Evolutionary conservation across 2,888 invertebrate genomes (phyloP).

Genomic region (Drosophila planitibia): DNA sequence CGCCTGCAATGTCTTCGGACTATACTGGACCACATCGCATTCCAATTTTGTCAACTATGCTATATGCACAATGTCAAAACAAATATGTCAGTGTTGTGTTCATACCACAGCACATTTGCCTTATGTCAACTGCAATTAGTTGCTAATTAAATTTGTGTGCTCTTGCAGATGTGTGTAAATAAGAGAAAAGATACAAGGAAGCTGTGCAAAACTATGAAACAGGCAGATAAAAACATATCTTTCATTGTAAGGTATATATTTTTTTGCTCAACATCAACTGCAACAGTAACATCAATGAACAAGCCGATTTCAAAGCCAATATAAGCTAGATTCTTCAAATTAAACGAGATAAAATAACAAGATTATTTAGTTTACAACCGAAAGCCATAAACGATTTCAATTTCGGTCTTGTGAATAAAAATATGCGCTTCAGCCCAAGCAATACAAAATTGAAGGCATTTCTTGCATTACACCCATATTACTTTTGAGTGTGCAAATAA

Average conservation of each 20-base stretch:
- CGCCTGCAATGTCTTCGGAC: neutral
- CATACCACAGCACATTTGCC: neutral
- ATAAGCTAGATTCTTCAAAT: neutral
- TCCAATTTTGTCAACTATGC: slow-evolving; percentile 11
- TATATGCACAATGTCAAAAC: slow-evolving; percentile 29
- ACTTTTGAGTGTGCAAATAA: too few species aligned
- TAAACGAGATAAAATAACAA: neutral
- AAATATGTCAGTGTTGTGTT: neutral
- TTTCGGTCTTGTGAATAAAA: too few species aligned
- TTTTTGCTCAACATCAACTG: neutral
- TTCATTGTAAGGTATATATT: neutral
- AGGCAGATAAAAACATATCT: neutral
- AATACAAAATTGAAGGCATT: too few species aligned
- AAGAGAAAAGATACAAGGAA: neutral
- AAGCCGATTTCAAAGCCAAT: too few species aligned
- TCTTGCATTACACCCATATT: too few species aligned
- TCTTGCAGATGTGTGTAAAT: too few species aligned
- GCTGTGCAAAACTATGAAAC: neutral
- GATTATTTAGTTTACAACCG: too few species aligned
- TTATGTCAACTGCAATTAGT: neutral
- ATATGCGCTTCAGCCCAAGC: too few species aligned
- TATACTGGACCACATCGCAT: slow-evolving; percentile 8
- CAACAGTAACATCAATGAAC: neutral
- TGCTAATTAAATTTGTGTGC: slow-evolving; percentile 21
- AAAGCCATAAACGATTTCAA: too few species aligned